These are phyloP conservation scores for Anoplolepis gracilipes DNA, from an alignment of 1,140 invertebrate genomes.

Conservation along the genomic window DNA sequence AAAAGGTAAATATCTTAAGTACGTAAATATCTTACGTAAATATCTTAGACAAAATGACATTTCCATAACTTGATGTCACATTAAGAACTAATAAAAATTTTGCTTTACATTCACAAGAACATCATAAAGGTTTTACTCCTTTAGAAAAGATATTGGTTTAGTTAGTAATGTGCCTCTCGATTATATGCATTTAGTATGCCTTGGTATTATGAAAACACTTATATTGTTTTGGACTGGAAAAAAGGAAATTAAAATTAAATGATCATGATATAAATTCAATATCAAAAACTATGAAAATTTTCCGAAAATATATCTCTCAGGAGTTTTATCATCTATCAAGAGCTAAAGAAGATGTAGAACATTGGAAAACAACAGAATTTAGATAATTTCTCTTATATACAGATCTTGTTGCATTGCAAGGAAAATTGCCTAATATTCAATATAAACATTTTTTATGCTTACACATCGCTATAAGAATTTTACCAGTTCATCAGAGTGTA, in stretches of 20 bases:
- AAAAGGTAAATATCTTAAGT: no score
- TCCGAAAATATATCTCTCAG: not conserved
- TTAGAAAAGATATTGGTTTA: constrained; percentile 8
- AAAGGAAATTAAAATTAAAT: not conserved
- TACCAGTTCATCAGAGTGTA: not conserved
- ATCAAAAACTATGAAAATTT: constrained; percentile 7
- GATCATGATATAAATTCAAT: not conserved
- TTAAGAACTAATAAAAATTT: not conserved
- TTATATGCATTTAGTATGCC: constrained; percentile 1
- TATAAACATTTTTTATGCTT: constrained; percentile 28
- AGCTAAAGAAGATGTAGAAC: not conserved
- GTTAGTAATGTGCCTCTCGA: not conserved
- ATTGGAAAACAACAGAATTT: constrained; percentile 20
- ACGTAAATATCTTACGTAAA: no score
- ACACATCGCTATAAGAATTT: constrained; percentile 9
- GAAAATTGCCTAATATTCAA: not conserved
- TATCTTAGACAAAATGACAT: constrained; percentile 1
- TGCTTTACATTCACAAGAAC: not conserved
- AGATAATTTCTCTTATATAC: constrained; percentile 13
- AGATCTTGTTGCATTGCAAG: not conserved
- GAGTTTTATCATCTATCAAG: constrained; percentile 1
- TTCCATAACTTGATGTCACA: not conserved
- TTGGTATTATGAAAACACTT: not conserved
- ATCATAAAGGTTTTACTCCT: constrained; percentile 1
- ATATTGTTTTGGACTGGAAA: constrained; percentile 7